Percentiles rank a stretch among this genome's conserved stretches.
phyloP scores from a whole-genome alignment of 2,113 vertebrate genomes.

The Rallus limicola region DNA sequence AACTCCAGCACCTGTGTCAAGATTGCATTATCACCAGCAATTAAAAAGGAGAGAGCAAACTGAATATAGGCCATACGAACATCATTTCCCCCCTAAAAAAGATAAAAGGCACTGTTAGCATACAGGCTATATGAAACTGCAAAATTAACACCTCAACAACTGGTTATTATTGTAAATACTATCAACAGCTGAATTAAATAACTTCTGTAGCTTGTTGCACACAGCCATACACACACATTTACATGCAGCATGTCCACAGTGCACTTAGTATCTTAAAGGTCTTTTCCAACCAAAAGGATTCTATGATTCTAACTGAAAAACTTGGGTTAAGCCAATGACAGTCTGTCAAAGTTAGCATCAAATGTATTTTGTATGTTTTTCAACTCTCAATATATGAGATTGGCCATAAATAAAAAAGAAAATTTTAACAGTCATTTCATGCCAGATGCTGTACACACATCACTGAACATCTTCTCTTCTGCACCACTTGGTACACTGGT shows the following conservation, averaged over 20 bases:
- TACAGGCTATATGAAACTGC: background rate
- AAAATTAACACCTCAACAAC: background rate
- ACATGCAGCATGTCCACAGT: background rate
- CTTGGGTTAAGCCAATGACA: background rate
- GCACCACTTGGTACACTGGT: background rate
- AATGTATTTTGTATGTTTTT: background rate
- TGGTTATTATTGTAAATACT: background rate
- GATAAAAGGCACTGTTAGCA: background rate
- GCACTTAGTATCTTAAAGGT: too few species aligned
- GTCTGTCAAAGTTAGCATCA: background rate
- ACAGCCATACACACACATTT: background rate
- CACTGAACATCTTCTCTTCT: background rate
- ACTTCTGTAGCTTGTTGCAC: background rate
- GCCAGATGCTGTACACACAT: background rate
- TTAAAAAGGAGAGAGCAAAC: conserved; percentile 91
- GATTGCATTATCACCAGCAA: conserved; percentile 85
- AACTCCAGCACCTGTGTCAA: conserved; percentile 87
- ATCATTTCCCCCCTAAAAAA: conserved; percentile 83
- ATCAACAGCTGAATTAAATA: background rate
- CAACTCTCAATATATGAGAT: background rate
- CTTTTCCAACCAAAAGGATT: too few species aligned
- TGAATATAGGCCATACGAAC: conserved; percentile 91
- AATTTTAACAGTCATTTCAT: background rate
- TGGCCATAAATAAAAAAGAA: background rate
- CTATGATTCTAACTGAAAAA: background rate